phyloP scores from a whole-genome alignment of 1,140 invertebrate genomes.

The Sogatella furcifera region DNA sequence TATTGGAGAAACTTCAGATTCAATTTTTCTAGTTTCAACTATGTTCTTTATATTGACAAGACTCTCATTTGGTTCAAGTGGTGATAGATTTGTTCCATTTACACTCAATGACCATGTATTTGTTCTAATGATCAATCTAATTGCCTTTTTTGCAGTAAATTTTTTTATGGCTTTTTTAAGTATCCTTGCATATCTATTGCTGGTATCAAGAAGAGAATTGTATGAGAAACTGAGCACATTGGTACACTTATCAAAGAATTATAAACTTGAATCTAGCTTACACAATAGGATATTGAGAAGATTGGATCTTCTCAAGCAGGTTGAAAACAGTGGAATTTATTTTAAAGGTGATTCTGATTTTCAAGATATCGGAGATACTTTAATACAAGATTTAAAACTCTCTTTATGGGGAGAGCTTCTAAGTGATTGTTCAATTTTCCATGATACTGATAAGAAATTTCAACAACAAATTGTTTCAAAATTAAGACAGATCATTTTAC shows the following conservation, averaged over 20 bases:
- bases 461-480: not conserved
- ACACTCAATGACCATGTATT: not conserved
- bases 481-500: not conserved
- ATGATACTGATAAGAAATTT: not conserved
- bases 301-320: not conserved
- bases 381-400: not conserved
- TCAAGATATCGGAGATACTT: not conserved
- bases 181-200: not conserved
- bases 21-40: too few species aligned
- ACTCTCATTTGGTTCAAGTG: not conserved
- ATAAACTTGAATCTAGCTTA: not conserved
- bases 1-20: too few species aligned
- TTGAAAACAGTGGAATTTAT: not conserved
- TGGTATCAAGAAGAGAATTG: not conserved
- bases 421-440: not conserved
- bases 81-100: not conserved
- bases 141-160: not conserved
- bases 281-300: not conserved
- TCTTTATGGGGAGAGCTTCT: not conserved
- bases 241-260: not conserved
- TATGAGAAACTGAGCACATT: not conserved
- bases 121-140: not conserved
- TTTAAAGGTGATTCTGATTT: not conserved
- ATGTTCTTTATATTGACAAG: too few species aligned
- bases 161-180: not conserved